These are phyloP conservation scores for Dromius quadrimaculatus DNA, from an alignment of 2,888 invertebrate genomes.

Conservation along the genomic window DNA sequence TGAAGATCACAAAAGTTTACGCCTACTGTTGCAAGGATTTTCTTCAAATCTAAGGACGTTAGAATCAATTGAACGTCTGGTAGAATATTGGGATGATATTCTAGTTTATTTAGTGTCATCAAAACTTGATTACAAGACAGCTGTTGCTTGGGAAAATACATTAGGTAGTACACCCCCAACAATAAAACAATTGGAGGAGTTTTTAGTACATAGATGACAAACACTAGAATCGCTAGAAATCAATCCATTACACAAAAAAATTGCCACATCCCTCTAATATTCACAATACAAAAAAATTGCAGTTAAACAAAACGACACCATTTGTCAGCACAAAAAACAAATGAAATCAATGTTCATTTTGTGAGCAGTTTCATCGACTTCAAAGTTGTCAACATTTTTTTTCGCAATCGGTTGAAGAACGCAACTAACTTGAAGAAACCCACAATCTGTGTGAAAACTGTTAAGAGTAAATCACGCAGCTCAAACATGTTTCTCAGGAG, in stretches of 20 bases:
- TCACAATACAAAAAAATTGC: too few relatives aligned
- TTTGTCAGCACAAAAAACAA: too few relatives aligned
- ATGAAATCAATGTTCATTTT: neutral
- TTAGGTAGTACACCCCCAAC: neutral
- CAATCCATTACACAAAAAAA: neutral
- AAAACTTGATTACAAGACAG: neutral
- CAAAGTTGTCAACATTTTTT: neutral
- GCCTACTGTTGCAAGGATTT: too few relatives aligned
- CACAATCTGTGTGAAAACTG: neutral
- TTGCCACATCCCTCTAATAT: too few relatives aligned
- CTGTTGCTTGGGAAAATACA: slow-evolving; percentile 1
- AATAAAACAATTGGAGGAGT: neutral
- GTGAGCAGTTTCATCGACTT: neutral
- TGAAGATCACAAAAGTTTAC: too few relatives aligned
- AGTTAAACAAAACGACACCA: too few relatives aligned
- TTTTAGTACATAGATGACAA: neutral
- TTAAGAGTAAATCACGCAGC: neutral
- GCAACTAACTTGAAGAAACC: neutral
- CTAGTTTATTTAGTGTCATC: neutral
- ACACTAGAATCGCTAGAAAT: neutral
- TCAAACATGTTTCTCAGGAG: neutral
- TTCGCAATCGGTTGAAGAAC: neutral
- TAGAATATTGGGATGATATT: neutral
- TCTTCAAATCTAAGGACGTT: too few relatives aligned
- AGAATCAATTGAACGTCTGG: too few relatives aligned